Evolutionary conservation across 2,888 invertebrate species (phyloP), one percentile per base, ranked within the genome.

Genomic region (Callimorpha dominula): DNA sequence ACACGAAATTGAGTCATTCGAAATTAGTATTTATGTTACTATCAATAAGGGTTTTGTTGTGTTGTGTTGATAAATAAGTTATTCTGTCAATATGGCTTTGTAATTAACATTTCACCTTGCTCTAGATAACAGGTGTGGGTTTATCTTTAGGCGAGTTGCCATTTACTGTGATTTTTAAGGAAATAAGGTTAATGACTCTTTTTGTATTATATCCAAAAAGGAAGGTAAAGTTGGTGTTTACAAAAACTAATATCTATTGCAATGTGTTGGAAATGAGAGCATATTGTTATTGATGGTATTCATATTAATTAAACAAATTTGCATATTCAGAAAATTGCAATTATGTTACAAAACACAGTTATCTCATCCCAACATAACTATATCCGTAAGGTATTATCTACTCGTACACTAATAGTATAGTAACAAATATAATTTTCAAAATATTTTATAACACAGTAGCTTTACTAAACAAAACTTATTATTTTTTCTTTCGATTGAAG

Each of bases 41-140:
- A 67, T 70, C 12, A 65, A 81, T 87, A 88, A 76, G 78, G 72
- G 73, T 72, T 68, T 83, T 76, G 77, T 72, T 70, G 43, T 31
- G 65, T 66, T 81, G 78, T 74, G 77, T 72, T 68, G 62, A 65
- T 65, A 67, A 73, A 74, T 82, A 81, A 81, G 85, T 78, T 74
- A 68, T 74, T 80, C 78, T 88, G 86, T 89, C 86, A 85, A 87
- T 89, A 91, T 89, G 86, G 87, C 77, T 85, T 77, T 87, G 76
- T 92, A 91, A 93, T 93, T 92, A 93, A 86, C 85, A 88, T 90
- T 90, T 92, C 88, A 91, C 93, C 93, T 93, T 90, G 93, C 91
- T 91, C 93, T 75, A 93, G 86, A 89, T 92, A 88, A 79, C 88
- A 90, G 88, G 88, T 89, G 87, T 86, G 76, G 82, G 81, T 70